Percentiles rank a stretch among this genome's conserved stretches.
These are phyloP conservation scores for Micronisus gabar DNA, from an alignment of 2,113 vertebrate species.

Conservation along the genomic window DNA sequence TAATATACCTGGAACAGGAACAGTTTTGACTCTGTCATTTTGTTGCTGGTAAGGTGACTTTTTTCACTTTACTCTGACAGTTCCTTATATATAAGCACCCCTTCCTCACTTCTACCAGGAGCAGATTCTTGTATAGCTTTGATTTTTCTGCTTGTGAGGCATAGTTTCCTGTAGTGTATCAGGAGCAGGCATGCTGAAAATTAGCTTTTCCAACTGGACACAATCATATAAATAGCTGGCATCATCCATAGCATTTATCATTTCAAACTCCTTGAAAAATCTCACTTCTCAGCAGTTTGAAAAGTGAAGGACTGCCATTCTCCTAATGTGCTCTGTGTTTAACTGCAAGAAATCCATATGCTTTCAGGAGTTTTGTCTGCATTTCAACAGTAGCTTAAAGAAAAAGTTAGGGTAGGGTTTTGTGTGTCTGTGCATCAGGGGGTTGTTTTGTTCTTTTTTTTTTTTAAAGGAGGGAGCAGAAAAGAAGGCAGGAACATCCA, in stretches of 20 bases:
- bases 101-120: not conserved
- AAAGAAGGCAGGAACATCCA: not conserved
- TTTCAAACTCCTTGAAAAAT: not conserved
- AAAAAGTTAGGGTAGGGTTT: not conserved
- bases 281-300: not conserved
- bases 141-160: constrained; percentile 10
- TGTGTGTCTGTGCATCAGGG: fast-evolving
- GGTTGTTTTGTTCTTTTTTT: not conserved
- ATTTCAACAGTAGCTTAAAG: not conserved
- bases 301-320: not conserved
- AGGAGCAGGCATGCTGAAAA: constrained; percentile 22
- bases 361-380: not conserved
- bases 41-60: not conserved
- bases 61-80: constrained; percentile 2
- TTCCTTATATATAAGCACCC: not conserved
- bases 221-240: not conserved
- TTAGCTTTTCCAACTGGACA: constrained; percentile 26
- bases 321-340: not conserved
- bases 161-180: not conserved
- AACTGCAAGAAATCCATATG: not conserved
- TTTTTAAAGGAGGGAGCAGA: not conserved
- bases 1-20: not conserved
- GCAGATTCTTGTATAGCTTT: not conserved
- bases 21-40: not conserved
- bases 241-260: not conserved